Percentiles rank a stretch among this genome's conserved stretches.
Evolutionary conservation across 2,797 vertebrate genomes (phyloP).

Genomic region (Rhincodon typus): DNA sequence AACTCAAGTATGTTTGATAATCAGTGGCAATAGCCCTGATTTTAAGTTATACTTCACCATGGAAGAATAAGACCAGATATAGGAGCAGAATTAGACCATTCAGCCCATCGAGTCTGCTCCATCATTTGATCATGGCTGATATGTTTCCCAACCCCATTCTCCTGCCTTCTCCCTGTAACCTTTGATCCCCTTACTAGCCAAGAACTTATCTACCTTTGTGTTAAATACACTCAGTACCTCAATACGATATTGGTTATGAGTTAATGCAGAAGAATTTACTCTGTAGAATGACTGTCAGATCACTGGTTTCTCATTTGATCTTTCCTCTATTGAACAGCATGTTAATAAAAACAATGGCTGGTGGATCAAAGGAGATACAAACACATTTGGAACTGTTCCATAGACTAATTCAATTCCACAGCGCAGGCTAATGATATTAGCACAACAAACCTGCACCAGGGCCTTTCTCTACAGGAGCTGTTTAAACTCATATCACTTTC

Average conservation of each 20-base stretch:
- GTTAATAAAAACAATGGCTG: neutral
- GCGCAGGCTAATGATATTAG: neutral
- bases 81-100: too few relatives aligned
- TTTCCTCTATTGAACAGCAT: neutral
- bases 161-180: too few relatives aligned
- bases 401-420: neutral
- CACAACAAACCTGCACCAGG: neutral
- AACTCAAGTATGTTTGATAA: too few relatives aligned
- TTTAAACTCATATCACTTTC: neutral
- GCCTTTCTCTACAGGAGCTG: neutral
- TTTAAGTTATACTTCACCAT: too few relatives aligned
- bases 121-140: too few relatives aligned
- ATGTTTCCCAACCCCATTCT: too few relatives aligned
- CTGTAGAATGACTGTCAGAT: neutral
- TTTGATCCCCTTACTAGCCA: too few relatives aligned
- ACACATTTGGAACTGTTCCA: neutral
- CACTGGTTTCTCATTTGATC: neutral
- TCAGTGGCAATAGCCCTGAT: too few relatives aligned
- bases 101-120: too few relatives aligned
- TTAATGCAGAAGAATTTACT: neutral
- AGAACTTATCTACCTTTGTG: too few relatives aligned
- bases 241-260: neutral
- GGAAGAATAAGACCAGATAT: too few relatives aligned
- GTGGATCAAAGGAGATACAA: neutral
- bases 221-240: neutral